Evolutionary conservation across 2,888 invertebrate species (phyloP), one percentile per base, ranked within the genome.

Genomic region (Euplagia quadripunctaria): DNA sequence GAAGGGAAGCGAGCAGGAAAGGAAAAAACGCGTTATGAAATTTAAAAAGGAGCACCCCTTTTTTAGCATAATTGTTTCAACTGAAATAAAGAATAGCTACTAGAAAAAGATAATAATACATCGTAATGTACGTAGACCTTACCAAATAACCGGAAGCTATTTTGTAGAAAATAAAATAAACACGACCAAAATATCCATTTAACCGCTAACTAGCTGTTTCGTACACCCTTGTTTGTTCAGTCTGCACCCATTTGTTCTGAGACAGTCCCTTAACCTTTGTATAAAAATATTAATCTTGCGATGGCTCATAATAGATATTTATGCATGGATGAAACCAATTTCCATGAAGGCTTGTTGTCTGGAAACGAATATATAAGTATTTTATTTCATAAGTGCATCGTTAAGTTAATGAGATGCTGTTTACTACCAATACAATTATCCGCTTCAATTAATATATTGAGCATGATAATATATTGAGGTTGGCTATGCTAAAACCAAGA

Each of bases 231-330:
- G 94, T 95, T 95, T 95, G 93, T 90, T 85, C 87, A 92, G 91
- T 85, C 87, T 86, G 82, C 81, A 78, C 84, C 87, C 88, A 86
- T 87, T 90, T 88, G 86, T 88, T 87, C 86, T 86, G 87, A 88
- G 89, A 91, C 89, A 87, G 88, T 87, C 92, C 90, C 90, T 91
- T 87, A 89, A 87, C 87, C 79, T 85, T 82, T 85, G 81, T 84
- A 87, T 94, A 95, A 95, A 96, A 96, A 95, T 94, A 94, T 95
- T 94, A 94, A 94, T 93, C 93, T 91, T 88, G 82, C 83, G 85
- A 88, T 88, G 89, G 88, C 87, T 89, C 90, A 87, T 96, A 93
- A 95, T 95, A 95, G 95, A 95, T 95, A 95, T 96, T 95, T 94
- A 95, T 95, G 96, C 94, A 89, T 92, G 92, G 92, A 79, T 86